Conservation (phyloP, 2,797 vertebrate species). For the Coendou prehensilis region DNA sequence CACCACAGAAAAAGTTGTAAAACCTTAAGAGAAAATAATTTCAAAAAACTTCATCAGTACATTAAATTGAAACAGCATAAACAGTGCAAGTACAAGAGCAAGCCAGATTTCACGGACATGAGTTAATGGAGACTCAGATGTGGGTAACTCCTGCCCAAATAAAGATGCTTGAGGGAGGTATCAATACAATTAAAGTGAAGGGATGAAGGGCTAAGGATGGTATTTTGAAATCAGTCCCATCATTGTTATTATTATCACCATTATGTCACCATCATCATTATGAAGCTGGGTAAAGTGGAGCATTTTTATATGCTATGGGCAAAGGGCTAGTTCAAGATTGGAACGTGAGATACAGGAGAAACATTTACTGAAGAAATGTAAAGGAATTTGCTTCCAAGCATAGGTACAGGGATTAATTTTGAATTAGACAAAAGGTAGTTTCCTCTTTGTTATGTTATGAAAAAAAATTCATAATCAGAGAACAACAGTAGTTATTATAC, state of each 20-base stretch:
- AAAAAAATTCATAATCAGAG: background rate
- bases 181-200: background rate
- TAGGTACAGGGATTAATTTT: background rate
- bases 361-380: background rate
- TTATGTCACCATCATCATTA: background rate
- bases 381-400: background rate
- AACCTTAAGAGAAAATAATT: background rate
- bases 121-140: background rate
- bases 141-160: background rate
- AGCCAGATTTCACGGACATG: background rate
- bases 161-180: background rate
- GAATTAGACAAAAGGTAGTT: background rate
- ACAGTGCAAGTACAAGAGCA: background rate
- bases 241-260: background rate
- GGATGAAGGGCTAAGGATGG: too few species aligned
- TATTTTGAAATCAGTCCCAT: background rate
- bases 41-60: background rate
- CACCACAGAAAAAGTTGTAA: background rate
- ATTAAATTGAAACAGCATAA: background rate
- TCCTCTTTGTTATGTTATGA: background rate
- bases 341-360: background rate
- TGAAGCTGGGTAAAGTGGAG: background rate
- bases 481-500: background rate
- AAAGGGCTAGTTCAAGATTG: background rate
- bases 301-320: background rate